Evolutionary conservation across 2,888 invertebrate genomes (phyloP).

Genomic region (Notodonta dromedarius): DNA sequence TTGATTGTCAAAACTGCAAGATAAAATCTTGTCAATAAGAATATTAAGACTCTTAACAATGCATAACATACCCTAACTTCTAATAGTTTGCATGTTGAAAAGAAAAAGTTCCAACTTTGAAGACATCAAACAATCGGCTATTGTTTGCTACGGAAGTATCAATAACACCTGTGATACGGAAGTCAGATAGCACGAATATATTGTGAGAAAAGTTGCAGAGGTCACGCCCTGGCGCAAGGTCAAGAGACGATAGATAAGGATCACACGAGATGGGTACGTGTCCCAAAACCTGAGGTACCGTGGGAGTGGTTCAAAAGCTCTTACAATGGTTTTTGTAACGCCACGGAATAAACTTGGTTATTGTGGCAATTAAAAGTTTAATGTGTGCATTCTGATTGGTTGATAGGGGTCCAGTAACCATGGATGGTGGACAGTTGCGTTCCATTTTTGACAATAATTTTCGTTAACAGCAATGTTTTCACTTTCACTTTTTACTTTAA

Average conservation of each 20-base stretch:
- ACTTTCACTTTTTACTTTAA: not conserved
- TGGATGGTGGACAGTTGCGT: conserved; percentile 1
- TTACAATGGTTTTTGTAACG: conserved; percentile 63
- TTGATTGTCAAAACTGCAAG: not conserved
- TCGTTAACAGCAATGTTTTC: not conserved
- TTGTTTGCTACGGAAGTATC: conserved; percentile 49
- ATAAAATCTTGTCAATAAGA: not conserved
- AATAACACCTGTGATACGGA: conserved; percentile 57
- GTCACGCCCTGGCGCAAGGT: conserved; percentile 68
- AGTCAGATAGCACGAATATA: conserved; percentile 51
- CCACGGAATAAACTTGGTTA: conserved; percentile 66
- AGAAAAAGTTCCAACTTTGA: not conserved
- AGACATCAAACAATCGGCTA: conserved; percentile 2
- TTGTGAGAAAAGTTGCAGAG: conserved; percentile 60
- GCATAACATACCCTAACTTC: not conserved
- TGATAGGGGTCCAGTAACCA: conserved; percentile 6
- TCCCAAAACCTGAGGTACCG: conserved; percentile 55
- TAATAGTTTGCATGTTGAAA: not conserved
- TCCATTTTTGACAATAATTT: conserved; percentile 4
- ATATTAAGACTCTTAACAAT: not conserved
- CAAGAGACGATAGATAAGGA: conserved; percentile 66
- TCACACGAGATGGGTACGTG: conserved; percentile 56
- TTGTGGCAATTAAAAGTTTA: conserved; percentile 72
- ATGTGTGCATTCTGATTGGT: conserved; percentile 49
- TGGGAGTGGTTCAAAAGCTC: conserved; percentile 58